Base-by-base conservation (phyloP, 2,888 invertebrate genomes). In the Congeria kusceri region DNA sequence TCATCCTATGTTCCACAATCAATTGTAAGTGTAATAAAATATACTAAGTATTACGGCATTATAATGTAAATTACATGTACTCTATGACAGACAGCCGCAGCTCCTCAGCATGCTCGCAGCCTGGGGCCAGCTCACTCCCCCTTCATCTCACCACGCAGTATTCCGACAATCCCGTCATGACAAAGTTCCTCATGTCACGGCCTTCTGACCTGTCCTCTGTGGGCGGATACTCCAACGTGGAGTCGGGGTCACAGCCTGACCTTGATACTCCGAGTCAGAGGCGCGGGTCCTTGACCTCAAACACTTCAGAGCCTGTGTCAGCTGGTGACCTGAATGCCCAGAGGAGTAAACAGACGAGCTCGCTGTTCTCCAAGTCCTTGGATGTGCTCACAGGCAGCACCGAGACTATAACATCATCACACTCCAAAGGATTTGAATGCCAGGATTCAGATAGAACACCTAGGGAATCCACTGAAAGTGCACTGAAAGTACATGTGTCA, bases 211-310 rank as follows among this genome's bases (percentile, higher is more conserved):
- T 76, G 7, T 83, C 83, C 4, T 83, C 83, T 13, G 57, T 83
- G 1, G 80, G 80, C 28, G 83, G 83, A 13, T 83, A 59, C 63
- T 83, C 83, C 9, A 80, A 75, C 27, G 83, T 83, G 11, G 83
- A 83, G 66, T 61, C 83, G 39, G 83, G 83, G 67, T 83, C 83
- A n/a, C 83, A 83, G 66, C 57, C 80, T 27, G 81, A 77, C n/a
- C 46, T 57, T n/a, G 70, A 74, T 1, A 58, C 39, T 27, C 53
- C 66, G 20, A 49, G 18, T 47, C 53, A 76, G 23, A 64, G 80
- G 46, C 46, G 83, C 23, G 74, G 67, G 27, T 83, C 83, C 3
- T 62, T 75, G 7, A 63, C 72, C 1, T 83, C 83, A 1, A 67
- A 53, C 44, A 47, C 68, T n/a, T 80, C 83, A 1, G 78, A 78